Evolutionary conservation across 2,797 vertebrate genomes (phyloP).

Genomic region (Thripadectes ignobilis): DNA sequence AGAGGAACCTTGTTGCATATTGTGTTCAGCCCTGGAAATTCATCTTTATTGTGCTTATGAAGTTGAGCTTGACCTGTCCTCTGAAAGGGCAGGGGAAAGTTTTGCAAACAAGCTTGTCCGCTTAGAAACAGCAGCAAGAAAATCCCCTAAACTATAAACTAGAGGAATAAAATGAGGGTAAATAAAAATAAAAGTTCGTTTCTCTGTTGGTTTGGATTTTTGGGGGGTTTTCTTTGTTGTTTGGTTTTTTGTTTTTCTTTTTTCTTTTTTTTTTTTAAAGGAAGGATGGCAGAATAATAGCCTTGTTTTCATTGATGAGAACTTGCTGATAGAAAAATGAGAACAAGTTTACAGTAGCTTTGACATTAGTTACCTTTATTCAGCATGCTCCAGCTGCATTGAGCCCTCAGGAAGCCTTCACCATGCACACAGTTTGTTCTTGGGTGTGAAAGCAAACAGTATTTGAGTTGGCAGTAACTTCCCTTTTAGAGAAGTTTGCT

Average conservation of each 20-base stretch:
- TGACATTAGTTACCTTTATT: slow-evolving; percentile 93
- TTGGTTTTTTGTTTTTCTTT: too few relatives aligned
- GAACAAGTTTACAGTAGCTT: slow-evolving; percentile 91
- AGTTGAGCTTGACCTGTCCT: slow-evolving; percentile 34
- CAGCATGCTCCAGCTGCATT: slow-evolving; percentile 89
- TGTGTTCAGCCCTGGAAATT: slow-evolving; percentile 53
- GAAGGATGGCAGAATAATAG: slow-evolving; percentile 51
- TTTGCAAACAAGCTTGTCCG: slow-evolving; percentile 10
- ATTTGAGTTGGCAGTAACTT: slow-evolving; percentile 93
- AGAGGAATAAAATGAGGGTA: background rate
- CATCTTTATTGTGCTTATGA: slow-evolving; percentile 15
- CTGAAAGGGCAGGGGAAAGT: slow-evolving; percentile 4
- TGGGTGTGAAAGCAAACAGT: slow-evolving; percentile 90
- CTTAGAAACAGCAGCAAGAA: background rate
- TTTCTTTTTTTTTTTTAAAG: background rate
- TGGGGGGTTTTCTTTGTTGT: background rate
- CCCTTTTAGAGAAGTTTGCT: slow-evolving; percentile 91
- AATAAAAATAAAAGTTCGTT: background rate
- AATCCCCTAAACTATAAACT: background rate
- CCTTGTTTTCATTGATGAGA: slow-evolving; percentile 83
- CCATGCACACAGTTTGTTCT: slow-evolving; percentile 85
- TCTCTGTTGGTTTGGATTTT: background rate
- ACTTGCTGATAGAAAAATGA: slow-evolving; percentile 84
- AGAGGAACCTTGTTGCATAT: slow-evolving; percentile 42
- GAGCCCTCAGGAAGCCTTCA: slow-evolving; percentile 93